phyloP scores from a whole-genome alignment of 1,140 invertebrate genomes.

The Diuraphis noxia region DNA sequence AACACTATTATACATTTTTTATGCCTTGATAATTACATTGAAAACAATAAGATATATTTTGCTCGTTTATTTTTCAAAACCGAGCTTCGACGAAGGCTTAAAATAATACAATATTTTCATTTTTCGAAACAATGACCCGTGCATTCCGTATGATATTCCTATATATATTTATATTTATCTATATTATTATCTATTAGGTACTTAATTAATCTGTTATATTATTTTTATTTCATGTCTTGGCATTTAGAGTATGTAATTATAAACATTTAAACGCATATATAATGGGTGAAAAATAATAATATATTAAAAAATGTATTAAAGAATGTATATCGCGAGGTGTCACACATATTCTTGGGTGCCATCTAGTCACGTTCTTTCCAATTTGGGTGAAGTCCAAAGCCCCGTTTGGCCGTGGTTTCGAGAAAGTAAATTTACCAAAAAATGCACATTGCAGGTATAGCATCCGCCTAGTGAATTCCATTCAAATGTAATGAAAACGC shows the following conservation, averaged over 20 bases:
- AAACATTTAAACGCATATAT: no score
- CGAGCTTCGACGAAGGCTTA: neutral
- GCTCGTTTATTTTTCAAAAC: neutral
- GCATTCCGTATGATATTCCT: no score
- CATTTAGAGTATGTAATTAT: neutral
- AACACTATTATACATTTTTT: no score
- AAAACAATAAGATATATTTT: neutral
- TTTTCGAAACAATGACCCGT: neutral
- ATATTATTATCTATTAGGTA: no score
- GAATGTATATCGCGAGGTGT: neutral
- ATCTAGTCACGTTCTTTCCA: conserved; percentile 31
- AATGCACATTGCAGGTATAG: neutral
- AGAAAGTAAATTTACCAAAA: conserved; percentile 42
- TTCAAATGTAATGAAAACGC: neutral
- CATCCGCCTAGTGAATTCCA: conserved; percentile 7
- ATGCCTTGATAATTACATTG: neutral
- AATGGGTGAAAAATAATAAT: no score
- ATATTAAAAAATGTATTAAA: neutral
- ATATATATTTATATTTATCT: no score
- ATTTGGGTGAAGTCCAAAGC: conserved; percentile 45
- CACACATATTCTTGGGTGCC: conserved; percentile 11
- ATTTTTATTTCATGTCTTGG: neutral
- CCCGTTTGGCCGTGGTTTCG: conserved; percentile 27
- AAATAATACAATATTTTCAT: neutral
- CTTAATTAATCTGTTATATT: neutral